phyloP scores from a whole-genome alignment of 1,140 invertebrate genomes.

The Lucilia sericata region DNA sequence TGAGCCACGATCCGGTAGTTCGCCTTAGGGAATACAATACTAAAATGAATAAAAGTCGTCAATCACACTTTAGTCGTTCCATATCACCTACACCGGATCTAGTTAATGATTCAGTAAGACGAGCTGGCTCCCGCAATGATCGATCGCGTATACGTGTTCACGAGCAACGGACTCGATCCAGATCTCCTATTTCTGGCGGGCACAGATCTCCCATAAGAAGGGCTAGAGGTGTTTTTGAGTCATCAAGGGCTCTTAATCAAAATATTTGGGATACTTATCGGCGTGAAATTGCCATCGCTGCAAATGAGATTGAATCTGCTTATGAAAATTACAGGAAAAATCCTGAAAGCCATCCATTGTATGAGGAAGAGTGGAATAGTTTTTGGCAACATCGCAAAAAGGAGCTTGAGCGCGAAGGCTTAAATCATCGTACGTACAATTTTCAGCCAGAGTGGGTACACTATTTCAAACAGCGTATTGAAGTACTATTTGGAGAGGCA shows the following conservation, averaged over 20 bases:
- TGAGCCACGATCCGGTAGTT: constrained; percentile 9
- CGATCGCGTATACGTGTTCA: neutral
- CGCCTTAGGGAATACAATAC: neutral
- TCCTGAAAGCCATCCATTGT: constrained; percentile 83
- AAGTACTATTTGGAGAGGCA: constrained; percentile 74
- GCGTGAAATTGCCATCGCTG: constrained; percentile 6
- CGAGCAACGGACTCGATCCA: neutral
- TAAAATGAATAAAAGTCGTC: neutral
- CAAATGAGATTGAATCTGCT: constrained; percentile 37
- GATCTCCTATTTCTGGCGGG: neutral
- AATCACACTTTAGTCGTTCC: neutral
- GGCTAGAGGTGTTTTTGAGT: neutral
- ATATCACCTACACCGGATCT: neutral
- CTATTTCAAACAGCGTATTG: constrained; percentile 81
- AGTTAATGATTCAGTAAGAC: neutral
- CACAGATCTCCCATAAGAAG: neutral
- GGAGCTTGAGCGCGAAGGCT: constrained; percentile 67
- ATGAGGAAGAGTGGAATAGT: constrained; percentile 85
- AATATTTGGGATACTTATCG: constrained; percentile 44
- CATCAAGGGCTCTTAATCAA: too few species aligned
- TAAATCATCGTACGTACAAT: constrained; percentile 79
- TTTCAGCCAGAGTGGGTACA: constrained; percentile 86
- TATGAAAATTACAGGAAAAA: constrained; percentile 66
- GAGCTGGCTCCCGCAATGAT: neutral
- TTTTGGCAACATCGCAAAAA: constrained; percentile 72